Conservation (phyloP, 64 coral and sea anemone species). For the Acropora yongei region DNA sequence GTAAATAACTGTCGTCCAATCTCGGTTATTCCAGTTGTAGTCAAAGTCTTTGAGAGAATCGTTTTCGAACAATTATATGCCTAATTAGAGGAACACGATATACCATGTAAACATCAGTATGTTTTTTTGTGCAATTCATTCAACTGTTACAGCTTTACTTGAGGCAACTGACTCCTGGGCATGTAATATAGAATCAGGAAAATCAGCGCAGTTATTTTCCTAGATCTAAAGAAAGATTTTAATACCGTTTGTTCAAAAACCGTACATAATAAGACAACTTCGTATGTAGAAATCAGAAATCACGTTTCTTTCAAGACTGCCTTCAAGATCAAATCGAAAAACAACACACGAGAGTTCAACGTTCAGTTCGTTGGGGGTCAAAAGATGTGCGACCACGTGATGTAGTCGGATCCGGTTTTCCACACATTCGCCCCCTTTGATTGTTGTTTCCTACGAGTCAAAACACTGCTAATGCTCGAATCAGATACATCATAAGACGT, state of each 20-base stretch:
- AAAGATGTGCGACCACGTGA: background rate
- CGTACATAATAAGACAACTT: too few species aligned
- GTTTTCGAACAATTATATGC: background rate
- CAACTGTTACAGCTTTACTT: background rate
- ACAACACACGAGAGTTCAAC: background rate
- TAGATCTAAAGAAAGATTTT: conserved; percentile 6
- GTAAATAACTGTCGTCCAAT: background rate
- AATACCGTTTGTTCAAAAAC: background rate
- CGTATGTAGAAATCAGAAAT: too few species aligned
- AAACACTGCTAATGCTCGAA: too few species aligned
- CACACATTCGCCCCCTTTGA: background rate
- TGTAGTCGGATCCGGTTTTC: background rate
- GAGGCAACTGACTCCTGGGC: background rate
- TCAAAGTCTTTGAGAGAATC: background rate
- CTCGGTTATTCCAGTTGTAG: too few species aligned
- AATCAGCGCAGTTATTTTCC: conserved; percentile 11
- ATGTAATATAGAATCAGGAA: conserved; percentile 13
- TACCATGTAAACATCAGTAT: background rate
- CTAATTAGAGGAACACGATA: conserved; percentile 1
- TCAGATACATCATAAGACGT: too few species aligned
- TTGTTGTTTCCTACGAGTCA: too few species aligned
- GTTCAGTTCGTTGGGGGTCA: background rate
- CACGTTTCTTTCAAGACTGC: too few species aligned
- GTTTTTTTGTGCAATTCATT: background rate
- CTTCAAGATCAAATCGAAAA: too few species aligned